These are phyloP conservation scores for Megaceryle alcyon DNA, from an alignment of 2,797 vertebrate species.

Conservation along the genomic window DNA sequence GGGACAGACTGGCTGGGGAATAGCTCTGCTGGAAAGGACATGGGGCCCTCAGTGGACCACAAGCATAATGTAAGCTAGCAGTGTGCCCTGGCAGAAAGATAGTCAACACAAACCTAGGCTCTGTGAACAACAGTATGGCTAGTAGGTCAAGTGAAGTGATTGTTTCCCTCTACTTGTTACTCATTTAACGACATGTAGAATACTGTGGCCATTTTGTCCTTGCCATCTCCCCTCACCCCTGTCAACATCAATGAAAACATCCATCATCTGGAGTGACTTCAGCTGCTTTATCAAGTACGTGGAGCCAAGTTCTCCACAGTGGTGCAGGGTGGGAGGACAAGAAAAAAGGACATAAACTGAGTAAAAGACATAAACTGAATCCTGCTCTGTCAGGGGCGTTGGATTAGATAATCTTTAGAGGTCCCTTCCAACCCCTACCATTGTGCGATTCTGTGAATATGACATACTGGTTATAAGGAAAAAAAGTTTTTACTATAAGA, in stretches of 20 bases:
- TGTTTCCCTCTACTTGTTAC: background rate
- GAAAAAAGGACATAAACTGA: background rate
- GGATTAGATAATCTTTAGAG: too few relatives aligned
- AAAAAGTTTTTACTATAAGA: background rate
- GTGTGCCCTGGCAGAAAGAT: background rate
- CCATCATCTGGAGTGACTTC: background rate
- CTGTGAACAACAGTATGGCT: background rate
- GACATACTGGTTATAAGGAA: background rate
- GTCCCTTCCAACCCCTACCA: too few relatives aligned
- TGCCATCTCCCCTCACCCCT: fast-evolving
- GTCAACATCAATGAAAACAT: background rate
- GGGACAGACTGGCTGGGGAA: too few relatives aligned
- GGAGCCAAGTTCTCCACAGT: background rate
- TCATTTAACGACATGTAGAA: background rate
- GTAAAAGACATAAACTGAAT: background rate
- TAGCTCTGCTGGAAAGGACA: background rate
- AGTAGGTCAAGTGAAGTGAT: background rate
- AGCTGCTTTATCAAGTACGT: background rate
- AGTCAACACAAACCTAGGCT: background rate
- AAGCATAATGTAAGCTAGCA: background rate
- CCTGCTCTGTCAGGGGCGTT: too few relatives aligned
- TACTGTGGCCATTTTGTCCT: background rate
- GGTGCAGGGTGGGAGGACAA: background rate
- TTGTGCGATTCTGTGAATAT: background rate
- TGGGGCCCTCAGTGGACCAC: fast-evolving